A percentile compares a stretch with the other conserved stretches of the same genome.
phyloP scores from a whole-genome alignment of 2,888 invertebrate genomes.

The Heteropelma amictum region DNA sequence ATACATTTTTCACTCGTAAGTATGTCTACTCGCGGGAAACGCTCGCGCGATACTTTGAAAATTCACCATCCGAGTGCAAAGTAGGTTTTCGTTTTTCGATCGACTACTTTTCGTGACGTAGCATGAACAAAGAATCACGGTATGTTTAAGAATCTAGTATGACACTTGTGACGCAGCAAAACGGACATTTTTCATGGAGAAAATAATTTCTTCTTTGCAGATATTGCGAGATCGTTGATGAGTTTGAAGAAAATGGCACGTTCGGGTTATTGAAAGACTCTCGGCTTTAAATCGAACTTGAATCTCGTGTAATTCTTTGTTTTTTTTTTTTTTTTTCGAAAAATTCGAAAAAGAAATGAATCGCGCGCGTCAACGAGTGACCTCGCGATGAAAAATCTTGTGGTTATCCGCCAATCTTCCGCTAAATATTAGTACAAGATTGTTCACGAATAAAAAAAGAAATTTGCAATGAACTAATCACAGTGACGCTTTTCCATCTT shows the following conservation, averaged over 20 bases:
- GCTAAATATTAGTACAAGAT: slow-evolving; percentile 26
- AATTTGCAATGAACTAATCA: slow-evolving; percentile 53
- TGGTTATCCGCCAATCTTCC: slow-evolving; percentile 18
- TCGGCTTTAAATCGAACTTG: slow-evolving; percentile 48
- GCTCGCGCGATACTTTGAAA: not conserved
- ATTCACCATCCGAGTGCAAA: slow-evolving; percentile 1
- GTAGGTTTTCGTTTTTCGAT: not conserved
- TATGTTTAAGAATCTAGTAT: slow-evolving; percentile 29
- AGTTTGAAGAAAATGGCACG: slow-evolving; percentile 38
- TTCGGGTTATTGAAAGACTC: slow-evolving; percentile 45
- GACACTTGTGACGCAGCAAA: slow-evolving; percentile 38
- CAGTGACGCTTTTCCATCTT: slow-evolving; percentile 51
- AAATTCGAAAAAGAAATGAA: slow-evolving; percentile 1
- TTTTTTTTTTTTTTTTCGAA: slow-evolving; percentile 16
- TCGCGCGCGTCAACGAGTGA: slow-evolving; percentile 8
- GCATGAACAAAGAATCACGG: not conserved
- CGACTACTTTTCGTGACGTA: not conserved
- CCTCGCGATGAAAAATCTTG: slow-evolving; percentile 32
- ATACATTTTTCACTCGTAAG: not conserved
- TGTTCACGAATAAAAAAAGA: slow-evolving; percentile 16
- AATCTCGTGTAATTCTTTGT: slow-evolving; percentile 21
- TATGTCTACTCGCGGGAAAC: slow-evolving; percentile 14
- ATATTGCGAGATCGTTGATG: slow-evolving; percentile 49
- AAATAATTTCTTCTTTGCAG: not conserved
- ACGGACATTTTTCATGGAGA: slow-evolving; percentile 24